These are phyloP conservation scores for Danaus chrysippus DNA, from an alignment of 2,888 invertebrate species.

Conservation along the genomic window DNA sequence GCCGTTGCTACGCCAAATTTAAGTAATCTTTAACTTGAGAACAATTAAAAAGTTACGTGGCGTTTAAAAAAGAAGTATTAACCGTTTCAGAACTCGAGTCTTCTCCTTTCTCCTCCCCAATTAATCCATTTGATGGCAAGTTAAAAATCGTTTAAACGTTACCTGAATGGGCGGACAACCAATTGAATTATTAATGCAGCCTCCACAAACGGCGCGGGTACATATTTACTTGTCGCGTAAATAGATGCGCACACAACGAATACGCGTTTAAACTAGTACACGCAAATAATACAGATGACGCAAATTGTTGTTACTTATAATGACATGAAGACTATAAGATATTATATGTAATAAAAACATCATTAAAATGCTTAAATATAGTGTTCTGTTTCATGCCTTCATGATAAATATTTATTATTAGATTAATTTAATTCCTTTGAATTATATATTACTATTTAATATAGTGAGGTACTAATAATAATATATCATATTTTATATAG, in stretches of 20 bases:
- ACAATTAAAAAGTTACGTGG: conserved; percentile 4
- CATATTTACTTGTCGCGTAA: conserved; percentile 78
- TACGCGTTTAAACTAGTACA: conserved; percentile 69
- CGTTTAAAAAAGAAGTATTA: not conserved
- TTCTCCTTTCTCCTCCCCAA: conserved; percentile 44
- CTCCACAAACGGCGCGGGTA: conserved; percentile 76
- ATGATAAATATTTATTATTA: no score
- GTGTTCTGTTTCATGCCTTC: no score
- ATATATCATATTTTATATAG: not conserved
- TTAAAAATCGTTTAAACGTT: conserved; percentile 78
- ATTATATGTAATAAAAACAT: no score
- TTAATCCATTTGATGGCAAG: conserved; percentile 73
- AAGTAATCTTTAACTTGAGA: not conserved
- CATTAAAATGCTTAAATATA: no score
- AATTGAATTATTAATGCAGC: conserved; percentile 79
- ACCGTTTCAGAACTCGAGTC: conserved; percentile 19
- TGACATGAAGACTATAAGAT: no score
- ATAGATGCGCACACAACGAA: conserved; percentile 78
- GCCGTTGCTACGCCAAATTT: no score
- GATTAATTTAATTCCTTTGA: no score
- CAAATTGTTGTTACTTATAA: not conserved
- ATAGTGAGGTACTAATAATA: conserved; percentile 31
- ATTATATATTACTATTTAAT: not conserved
- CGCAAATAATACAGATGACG: conserved; percentile 8
- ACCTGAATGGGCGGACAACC: conserved; percentile 66